These are phyloP conservation scores for Campoplex nolae DNA, from an alignment of 2,888 invertebrate species.

Conservation along the genomic window DNA sequence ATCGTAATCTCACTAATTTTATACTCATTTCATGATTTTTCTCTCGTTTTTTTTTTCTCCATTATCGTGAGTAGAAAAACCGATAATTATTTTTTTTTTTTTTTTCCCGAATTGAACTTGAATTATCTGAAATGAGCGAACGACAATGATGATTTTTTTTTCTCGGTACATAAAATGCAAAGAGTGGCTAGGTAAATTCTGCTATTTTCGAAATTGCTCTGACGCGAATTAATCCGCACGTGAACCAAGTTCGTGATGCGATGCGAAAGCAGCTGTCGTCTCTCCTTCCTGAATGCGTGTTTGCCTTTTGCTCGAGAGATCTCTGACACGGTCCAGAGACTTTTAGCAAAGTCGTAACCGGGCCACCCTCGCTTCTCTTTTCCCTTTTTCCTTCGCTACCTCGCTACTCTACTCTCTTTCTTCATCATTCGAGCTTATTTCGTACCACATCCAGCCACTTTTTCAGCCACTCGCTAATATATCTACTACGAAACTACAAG, in stretches of 20 bases:
- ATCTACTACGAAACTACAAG: neutral
- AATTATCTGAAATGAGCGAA: neutral
- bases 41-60: neutral
- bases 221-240: conserved; percentile 73
- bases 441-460: conserved; percentile 32
- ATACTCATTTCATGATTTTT: neutral
- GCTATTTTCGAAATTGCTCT: conserved; percentile 76
- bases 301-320: conserved; percentile 49
- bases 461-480: too few species aligned
- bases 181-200: conserved; percentile 44
- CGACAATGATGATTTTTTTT: conserved; percentile 1
- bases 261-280: conserved; percentile 75
- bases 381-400: conserved; percentile 35
- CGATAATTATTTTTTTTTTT: neutral
- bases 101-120: neutral
- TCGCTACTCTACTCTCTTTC: conserved; percentile 42
- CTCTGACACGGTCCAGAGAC: conserved; percentile 62
- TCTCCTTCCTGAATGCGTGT: conserved; percentile 60
- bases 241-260: conserved; percentile 44
- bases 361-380: conserved; percentile 65
- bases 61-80: neutral
- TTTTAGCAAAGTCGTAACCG: conserved; percentile 57
- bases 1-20: neutral
- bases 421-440: conserved; percentile 33
- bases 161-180: neutral